A percentile compares a stretch with the other conserved stretches of the same genome.
Evolutionary conservation across 2,888 invertebrate species (phyloP).

Genomic region (Embidobia sp.): DNA sequence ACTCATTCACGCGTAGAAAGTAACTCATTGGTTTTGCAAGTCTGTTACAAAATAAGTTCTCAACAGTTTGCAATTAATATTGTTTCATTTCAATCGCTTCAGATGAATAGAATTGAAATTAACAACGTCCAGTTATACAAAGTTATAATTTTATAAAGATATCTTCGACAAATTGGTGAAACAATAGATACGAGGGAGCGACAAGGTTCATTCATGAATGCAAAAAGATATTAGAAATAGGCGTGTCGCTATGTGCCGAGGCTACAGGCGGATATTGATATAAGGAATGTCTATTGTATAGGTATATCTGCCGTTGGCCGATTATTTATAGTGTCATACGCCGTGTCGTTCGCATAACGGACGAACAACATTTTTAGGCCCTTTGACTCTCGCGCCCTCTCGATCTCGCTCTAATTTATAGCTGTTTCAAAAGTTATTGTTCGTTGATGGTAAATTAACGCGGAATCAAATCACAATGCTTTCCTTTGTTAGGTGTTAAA

Average conservation of each 20-base stretch:
- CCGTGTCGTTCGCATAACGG: conserved; percentile 9
- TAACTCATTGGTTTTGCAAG: too few relatives aligned
- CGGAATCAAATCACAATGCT: neutral
- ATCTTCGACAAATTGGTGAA: conserved; percentile 51
- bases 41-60: too few relatives aligned
- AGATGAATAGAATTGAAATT: too few relatives aligned
- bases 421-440: conserved; percentile 17
- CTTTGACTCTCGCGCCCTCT: conserved; percentile 30
- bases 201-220: conserved; percentile 62
- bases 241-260: conserved; percentile 53
- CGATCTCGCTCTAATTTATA: conserved; percentile 25
- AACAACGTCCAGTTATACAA: conserved; percentile 15
- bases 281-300: conserved; percentile 62
- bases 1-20: too few relatives aligned
- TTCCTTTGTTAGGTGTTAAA: neutral
- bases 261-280: conserved; percentile 56
- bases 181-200: conserved; percentile 54
- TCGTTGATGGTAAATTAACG: conserved; percentile 7
- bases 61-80: too few relatives aligned
- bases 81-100: too few relatives aligned
- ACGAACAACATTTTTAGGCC: conserved; percentile 37
- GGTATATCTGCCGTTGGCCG: conserved; percentile 42
- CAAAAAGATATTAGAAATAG: conserved; percentile 61
- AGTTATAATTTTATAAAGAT: conserved; percentile 44
- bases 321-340: conserved; percentile 53